Conservation (phyloP, 2,113 vertebrate genomes). For the Caracal caracal region DNA sequence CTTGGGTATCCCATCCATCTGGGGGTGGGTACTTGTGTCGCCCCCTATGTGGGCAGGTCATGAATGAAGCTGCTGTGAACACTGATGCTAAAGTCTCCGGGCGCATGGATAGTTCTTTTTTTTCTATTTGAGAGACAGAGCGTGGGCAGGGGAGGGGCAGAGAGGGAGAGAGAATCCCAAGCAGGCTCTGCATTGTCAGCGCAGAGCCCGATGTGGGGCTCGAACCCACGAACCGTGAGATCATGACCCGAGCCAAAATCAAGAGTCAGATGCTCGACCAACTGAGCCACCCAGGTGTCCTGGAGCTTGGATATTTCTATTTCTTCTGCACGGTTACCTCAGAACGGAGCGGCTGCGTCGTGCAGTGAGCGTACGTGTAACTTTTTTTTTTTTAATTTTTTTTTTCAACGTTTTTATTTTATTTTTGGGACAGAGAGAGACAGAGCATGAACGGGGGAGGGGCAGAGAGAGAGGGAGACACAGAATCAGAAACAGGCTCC, state of each 20-base stretch:
- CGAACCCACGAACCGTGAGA: neutral
- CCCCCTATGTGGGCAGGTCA: neutral
- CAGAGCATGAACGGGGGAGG: too few species aligned
- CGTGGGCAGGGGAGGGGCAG: neutral
- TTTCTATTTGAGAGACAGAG: neutral
- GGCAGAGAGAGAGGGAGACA: too few species aligned
- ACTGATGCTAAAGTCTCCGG: rapidly evolving
- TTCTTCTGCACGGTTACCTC: neutral
- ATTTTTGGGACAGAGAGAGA: too few species aligned
- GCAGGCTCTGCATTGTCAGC: neutral
- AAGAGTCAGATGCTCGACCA: neutral
- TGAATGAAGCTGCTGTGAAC: neutral
- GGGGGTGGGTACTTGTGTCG: rapidly evolving
- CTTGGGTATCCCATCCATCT: neutral
- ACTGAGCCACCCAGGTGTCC: neutral
- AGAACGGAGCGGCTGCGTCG: neutral
- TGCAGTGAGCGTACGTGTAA: too few species aligned
- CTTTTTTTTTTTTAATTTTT: too few species aligned
- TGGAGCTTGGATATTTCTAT: rapidly evolving
- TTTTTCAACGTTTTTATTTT: too few species aligned
- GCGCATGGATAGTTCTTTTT: neutral
- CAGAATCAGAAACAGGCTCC: too few species aligned
- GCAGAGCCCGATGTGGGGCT: neutral
- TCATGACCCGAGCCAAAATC: neutral
- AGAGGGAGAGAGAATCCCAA: neutral